A percentile compares a stretch with the other conserved stretches of the same genome.
Evolutionary conservation across 2,888 invertebrate genomes (phyloP).

Genomic region (Stenotaenia linearis): DNA sequence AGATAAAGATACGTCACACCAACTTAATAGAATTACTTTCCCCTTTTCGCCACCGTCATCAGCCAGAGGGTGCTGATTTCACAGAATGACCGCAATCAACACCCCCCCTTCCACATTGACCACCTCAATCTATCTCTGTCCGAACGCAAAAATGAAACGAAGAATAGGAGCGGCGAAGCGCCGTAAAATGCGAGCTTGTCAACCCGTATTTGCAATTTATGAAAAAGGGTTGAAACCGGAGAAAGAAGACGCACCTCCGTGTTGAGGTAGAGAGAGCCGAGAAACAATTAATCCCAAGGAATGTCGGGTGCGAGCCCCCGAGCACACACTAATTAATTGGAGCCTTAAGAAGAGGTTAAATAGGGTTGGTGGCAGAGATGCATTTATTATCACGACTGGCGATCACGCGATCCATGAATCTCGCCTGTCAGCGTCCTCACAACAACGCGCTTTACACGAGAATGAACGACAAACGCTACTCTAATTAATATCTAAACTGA

Average conservation of each 20-base stretch:
- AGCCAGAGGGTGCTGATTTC: slow-evolving; percentile 12
- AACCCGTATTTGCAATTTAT: neutral
- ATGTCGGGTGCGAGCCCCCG: slow-evolving; percentile 9
- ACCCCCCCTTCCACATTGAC: slow-evolving; percentile 1
- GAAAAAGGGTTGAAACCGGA: neutral
- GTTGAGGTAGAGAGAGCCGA: slow-evolving; percentile 10
- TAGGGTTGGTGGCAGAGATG: slow-evolving; percentile 26
- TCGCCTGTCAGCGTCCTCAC: slow-evolving; percentile 27
- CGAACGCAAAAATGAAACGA: neutral
- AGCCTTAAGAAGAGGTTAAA: slow-evolving; percentile 27
- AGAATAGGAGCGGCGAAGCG: neutral
- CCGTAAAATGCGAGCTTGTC: neutral
- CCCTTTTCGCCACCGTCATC: slow-evolving; percentile 7
- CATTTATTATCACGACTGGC: slow-evolving; percentile 28
- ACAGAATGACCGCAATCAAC: slow-evolving; percentile 23
- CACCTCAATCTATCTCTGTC: slow-evolving; percentile 17
- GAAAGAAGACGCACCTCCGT: neutral
- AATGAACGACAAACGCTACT: neutral
- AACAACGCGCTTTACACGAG: neutral
- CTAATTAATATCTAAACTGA: slow-evolving; percentile 8
- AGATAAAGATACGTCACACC: slow-evolving; percentile 21
- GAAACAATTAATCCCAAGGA: slow-evolving; percentile 27
- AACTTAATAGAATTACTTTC: slow-evolving; percentile 16
- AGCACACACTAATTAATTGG: slow-evolving; percentile 27
- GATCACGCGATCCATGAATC: slow-evolving; percentile 30